These are phyloP conservation scores for Pristionchus japonicus DNA, from an alignment of 2,888 invertebrate genomes.

Conservation along the genomic window DNA sequence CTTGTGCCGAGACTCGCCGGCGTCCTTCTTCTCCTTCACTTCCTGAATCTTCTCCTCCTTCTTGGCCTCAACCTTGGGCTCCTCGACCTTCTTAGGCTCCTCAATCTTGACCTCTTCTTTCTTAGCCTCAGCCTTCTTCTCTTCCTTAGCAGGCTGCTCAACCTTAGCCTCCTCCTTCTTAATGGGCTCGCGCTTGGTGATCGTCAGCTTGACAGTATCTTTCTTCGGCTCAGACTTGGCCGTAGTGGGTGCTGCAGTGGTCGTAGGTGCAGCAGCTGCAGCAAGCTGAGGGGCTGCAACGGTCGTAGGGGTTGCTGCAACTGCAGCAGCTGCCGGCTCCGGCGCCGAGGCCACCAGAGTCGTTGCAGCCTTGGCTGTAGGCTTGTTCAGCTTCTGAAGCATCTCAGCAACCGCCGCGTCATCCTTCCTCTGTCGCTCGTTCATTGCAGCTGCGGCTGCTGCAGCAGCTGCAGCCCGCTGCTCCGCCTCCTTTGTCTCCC, in stretches of 20 bases:
- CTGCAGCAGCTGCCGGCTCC: background rate
- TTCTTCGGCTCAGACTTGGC: background rate
- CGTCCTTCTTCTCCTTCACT: background rate
- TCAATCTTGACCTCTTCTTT: too few species aligned
- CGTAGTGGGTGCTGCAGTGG: background rate
- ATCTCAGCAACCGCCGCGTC: too few species aligned
- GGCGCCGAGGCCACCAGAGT: background rate
- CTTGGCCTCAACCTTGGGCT: background rate
- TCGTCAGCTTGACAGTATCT: background rate
- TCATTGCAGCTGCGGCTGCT: background rate
- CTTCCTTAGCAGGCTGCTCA: background rate
- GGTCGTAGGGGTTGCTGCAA: too few species aligned
- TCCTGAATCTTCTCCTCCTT: too few species aligned
- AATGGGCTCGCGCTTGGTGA: too few species aligned
- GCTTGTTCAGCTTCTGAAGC: too few species aligned
- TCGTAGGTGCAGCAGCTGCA: background rate
- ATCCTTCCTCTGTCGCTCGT: background rate
- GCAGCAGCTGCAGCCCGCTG: background rate
- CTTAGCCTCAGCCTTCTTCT: background rate
- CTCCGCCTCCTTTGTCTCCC: background rate
- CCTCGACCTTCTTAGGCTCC: slow-evolving; percentile 19
- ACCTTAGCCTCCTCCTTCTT: background rate
- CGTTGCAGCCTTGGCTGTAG: background rate
- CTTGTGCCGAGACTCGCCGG: background rate
- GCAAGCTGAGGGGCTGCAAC: too few species aligned